Evolutionary conservation across 2,113 vertebrate genomes (phyloP).

Genomic region (Coracopsis vasa): DNA sequence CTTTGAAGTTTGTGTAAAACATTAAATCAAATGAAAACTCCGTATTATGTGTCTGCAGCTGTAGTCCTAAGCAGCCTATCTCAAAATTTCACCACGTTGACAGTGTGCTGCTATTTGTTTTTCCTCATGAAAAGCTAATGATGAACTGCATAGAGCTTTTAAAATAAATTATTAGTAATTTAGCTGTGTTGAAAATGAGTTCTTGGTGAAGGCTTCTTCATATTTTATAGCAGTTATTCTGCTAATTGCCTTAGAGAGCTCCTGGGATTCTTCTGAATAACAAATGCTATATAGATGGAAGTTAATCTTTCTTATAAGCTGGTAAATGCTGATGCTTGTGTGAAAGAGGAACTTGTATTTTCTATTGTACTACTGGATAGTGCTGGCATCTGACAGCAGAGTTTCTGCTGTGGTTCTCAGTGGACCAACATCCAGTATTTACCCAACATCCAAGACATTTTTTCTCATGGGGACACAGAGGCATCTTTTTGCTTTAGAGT

Average conservation of each 20-base stretch:
- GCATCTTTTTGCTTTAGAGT: background rate
- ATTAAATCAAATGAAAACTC: background rate
- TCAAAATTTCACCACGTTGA: background rate
- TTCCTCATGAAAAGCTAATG: background rate
- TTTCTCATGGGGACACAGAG: fast-evolving
- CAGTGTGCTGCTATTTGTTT: background rate
- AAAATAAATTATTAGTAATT: background rate
- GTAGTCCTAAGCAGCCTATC: background rate
- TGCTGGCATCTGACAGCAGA: background rate
- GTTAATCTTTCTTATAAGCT: background rate
- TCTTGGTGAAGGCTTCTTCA: background rate
- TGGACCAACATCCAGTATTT: background rate
- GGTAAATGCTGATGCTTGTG: background rate
- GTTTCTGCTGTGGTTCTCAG: background rate
- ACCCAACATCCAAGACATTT: background rate
- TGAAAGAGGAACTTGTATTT: background rate
- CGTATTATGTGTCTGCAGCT: background rate
- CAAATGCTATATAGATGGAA: background rate
- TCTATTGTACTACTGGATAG: background rate
- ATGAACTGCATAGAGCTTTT: background rate
- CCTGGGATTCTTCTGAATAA: background rate
- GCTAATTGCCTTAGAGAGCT: background rate
- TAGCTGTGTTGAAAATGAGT: background rate
- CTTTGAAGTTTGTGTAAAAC: background rate
- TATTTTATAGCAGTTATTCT: background rate